phyloP scores from a whole-genome alignment of 2,888 invertebrate species.

The Mythimna ferrago region DNA sequence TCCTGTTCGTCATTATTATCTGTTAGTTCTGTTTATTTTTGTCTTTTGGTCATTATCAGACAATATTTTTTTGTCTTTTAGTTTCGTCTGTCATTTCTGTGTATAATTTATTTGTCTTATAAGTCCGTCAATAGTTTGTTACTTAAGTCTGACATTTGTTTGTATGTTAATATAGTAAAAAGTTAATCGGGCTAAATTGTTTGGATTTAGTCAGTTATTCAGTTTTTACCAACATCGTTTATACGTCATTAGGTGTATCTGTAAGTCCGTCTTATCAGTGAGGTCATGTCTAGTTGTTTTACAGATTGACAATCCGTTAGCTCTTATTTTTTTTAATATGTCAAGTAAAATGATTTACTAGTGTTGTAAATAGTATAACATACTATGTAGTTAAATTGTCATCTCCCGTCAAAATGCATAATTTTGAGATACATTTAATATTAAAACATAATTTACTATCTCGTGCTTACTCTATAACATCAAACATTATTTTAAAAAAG shows the following conservation, averaged over 20 bases:
- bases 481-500: slow-evolving; percentile 24
- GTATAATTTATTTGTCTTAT: too few relatives aligned
- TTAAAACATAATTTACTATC: slow-evolving; percentile 5
- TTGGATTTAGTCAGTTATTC: not conserved
- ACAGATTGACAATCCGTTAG: not conserved
- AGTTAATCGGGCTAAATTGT: not conserved
- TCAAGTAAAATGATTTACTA: not conserved
- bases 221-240: not conserved
- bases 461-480: slow-evolving; percentile 12
- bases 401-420: slow-evolving; percentile 18
- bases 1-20: not conserved
- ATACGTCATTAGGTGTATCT: not conserved
- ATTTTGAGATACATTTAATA: slow-evolving; percentile 1
- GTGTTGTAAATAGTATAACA: not conserved
- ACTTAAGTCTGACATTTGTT: not conserved
- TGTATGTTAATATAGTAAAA: not conserved
- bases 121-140: not conserved
- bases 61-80: not conserved
- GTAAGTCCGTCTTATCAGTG: not conserved
- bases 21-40: not conserved
- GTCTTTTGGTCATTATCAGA: not conserved
- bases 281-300: not conserved
- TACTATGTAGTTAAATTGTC: not conserved
- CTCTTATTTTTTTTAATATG: too few relatives aligned
- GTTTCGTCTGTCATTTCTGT: not conserved